These are phyloP conservation scores for Cyclophora albipunctata DNA, from an alignment of 2,888 invertebrate species.

Conservation along the genomic window DNA sequence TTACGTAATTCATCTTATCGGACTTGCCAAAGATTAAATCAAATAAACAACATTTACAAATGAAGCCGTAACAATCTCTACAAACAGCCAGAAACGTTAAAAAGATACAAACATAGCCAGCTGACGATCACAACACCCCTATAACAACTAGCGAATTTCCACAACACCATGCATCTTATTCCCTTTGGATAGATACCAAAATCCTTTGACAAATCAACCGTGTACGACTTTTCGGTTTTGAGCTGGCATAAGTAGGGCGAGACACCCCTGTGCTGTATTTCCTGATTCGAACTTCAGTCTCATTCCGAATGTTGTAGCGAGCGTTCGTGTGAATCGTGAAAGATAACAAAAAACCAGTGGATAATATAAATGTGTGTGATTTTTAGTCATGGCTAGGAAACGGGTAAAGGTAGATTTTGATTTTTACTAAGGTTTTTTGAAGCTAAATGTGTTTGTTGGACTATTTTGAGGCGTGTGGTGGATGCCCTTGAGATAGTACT, in stretches of 20 bases:
- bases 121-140: no score
- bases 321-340: neutral
- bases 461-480: no score
- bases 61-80: no score
- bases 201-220: slow-evolving; percentile 16
- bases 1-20: no score
- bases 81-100: no score
- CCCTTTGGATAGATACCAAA: slow-evolving; percentile 17
- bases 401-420: slow-evolving; percentile 45
- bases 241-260: neutral
- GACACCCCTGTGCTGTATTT: slow-evolving; percentile 6
- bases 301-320: slow-evolving; percentile 11
- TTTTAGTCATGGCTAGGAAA: slow-evolving; percentile 59
- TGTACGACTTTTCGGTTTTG: slow-evolving; percentile 9
- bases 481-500: no score
- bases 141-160: no score
- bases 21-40: no score
- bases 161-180: neutral
- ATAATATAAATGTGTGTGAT: slow-evolving; percentile 17
- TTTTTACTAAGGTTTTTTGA: neutral
- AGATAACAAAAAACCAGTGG: no score
- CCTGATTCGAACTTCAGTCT: slow-evolving; percentile 5
- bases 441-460: no score
- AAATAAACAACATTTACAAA: no score
- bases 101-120: no score